Base-by-base conservation (phyloP, 2,888 invertebrate species). In the Chymomyza caudatula region DNA sequence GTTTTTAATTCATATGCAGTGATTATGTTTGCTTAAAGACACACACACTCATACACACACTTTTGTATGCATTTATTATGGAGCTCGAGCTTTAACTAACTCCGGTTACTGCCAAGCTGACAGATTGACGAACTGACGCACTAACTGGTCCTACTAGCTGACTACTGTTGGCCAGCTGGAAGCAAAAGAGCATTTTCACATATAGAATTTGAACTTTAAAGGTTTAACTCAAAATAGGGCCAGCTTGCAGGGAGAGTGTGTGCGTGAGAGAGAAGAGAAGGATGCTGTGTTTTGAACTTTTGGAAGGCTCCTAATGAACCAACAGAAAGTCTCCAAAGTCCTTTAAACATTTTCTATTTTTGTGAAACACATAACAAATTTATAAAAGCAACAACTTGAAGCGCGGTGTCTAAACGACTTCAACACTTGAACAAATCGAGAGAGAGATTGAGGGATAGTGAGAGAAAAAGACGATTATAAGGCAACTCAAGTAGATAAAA, bases 1-100 rank as follows among this genome's bases (percentile, higher is more conserved):
- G 61, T 85, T 83, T 83, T 85, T 85, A 83, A 83, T 80, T 83
- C 85, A 80, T 83, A 75, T 85, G 85, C 83, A 71, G 80, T 83
- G 83, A 83, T 83, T 83, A 83, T 78, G 62, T 54, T 20, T 63
- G 59, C 73, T 67, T 66, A 64, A 70, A 71, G 60, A 58, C 54
- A 52, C 55, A 61, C 23, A 20, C 53, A 56, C 57, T 47, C 60
- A 55, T 60, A 11, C 52, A 44, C n/a, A 29, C 17, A 22, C 15
- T 53, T 29, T 37, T 49, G 20, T 52, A 60, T 5, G 13, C 15
- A 49, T 37, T 11, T 37, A 37, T 37, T 37, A 37, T 37, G 29
- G 11, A 37, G 29, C 11, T 37, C 29, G 8, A 3, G 29, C 29
- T 37, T 37, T 37, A 37, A 37, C 29, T 11, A 37, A 37, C 29